phyloP scores from a whole-genome alignment of 2,113 vertebrate species.

The Lampris megalopsis region DNA sequence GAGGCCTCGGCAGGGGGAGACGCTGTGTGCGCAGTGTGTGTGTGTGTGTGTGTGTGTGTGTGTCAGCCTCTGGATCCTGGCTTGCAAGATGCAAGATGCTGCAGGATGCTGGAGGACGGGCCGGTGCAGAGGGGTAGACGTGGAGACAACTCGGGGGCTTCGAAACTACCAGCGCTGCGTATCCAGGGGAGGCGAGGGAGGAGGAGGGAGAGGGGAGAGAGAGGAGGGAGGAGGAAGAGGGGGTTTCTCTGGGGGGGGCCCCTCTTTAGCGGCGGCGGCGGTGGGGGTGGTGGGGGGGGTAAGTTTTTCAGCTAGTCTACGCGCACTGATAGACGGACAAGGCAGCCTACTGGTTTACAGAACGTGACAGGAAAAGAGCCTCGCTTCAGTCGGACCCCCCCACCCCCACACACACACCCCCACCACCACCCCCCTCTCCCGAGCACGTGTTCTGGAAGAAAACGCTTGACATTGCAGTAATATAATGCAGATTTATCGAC shows the following conservation, averaged over 20 bases:
- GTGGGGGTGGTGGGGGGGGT: conserved; percentile 12
- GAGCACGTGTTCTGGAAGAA: conserved; percentile 60
- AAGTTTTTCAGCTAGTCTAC: conserved; percentile 62
- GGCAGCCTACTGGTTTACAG: conserved; percentile 69
- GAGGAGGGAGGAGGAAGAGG: neutral
- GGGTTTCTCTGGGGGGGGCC: conserved; percentile 37
- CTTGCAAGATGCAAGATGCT: conserved; percentile 37
- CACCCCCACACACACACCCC: too few relatives aligned
- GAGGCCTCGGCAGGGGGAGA: conserved; percentile 64
- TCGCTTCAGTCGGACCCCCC: conserved; percentile 48
- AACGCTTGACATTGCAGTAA: conserved; percentile 76
- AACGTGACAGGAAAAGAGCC: conserved; percentile 58
- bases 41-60: conserved; percentile 22
- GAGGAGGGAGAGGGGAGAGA: neutral
- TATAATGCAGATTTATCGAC: conserved; percentile 66
- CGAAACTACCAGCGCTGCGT: conserved; percentile 25
- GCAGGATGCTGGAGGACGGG: conserved; percentile 27
- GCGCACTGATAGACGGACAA: conserved; percentile 58
- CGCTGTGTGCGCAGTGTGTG: conserved; percentile 7
- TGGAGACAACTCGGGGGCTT: conserved; percentile 37
- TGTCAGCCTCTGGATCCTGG: conserved; percentile 25
- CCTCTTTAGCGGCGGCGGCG: too few relatives aligned
- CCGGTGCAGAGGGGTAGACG: conserved; percentile 42
- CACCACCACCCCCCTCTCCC: neutral
- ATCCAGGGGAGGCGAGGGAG: neutral